phyloP scores from a whole-genome alignment of 2,888 invertebrate genomes.

The Plagodis pulveraria region DNA sequence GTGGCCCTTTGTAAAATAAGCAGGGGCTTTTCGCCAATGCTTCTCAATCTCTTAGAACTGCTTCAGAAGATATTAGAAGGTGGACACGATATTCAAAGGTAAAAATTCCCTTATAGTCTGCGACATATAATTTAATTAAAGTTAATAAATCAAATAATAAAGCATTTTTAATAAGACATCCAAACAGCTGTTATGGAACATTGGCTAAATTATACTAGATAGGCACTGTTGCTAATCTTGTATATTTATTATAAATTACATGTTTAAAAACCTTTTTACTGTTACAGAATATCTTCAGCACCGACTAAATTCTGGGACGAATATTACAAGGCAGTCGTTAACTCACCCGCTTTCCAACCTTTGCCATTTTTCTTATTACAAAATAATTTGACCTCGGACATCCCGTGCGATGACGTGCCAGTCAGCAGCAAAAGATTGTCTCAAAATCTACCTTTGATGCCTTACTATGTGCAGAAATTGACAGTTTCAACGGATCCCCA shows the following conservation, averaged over 20 bases:
- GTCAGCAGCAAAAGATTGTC: constrained; percentile 60
- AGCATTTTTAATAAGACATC: no score
- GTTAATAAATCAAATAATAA: no score
- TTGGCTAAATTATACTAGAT: no score
- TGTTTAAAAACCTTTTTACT: background rate
- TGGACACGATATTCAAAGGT: constrained; percentile 52
- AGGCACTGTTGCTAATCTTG: no score
- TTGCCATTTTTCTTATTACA: constrained; percentile 56
- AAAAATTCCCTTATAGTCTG: constrained; percentile 32
- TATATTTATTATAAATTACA: no score
- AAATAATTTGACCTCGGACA: constrained; percentile 37
- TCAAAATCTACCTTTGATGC: constrained; percentile 62
- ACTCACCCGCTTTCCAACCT: constrained; percentile 66
- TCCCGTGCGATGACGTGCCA: constrained; percentile 52
- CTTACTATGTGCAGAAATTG: constrained; percentile 67
- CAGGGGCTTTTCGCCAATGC: constrained; percentile 61
- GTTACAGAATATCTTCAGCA: constrained; percentile 59
- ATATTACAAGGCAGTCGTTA: constrained; percentile 59
- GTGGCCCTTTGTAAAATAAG: constrained; percentile 47
- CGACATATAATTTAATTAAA: no score
- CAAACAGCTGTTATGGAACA: no score
- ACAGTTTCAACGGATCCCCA: constrained; percentile 54
- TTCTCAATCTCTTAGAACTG: constrained; percentile 60
- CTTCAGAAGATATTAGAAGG: constrained; percentile 48
- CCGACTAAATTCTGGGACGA: constrained; percentile 68